Evolutionary conservation across 2,888 invertebrate species (phyloP).

Genomic region (Dendrolimus pini): DNA sequence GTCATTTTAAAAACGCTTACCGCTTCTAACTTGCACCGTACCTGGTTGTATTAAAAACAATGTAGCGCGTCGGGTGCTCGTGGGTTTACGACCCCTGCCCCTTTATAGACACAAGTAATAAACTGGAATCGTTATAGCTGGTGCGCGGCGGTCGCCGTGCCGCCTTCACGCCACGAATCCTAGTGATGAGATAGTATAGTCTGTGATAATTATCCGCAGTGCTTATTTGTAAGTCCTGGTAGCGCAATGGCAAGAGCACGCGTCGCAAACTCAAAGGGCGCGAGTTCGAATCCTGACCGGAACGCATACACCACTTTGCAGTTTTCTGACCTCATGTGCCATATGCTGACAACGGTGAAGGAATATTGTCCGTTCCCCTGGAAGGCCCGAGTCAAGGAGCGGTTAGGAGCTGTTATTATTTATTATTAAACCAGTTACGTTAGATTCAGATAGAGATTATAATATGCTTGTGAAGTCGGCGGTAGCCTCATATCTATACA

Average conservation of each 20-base stretch:
- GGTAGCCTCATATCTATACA: no score
- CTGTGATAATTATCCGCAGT: background rate
- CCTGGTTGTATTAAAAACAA: conserved; percentile 45
- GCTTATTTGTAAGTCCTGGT: no score
- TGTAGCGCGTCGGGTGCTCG: conserved; percentile 33
- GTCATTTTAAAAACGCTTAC: background rate
- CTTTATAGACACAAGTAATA: conserved; percentile 68
- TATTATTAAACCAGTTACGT: no score
- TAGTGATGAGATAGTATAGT: background rate
- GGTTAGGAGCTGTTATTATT: background rate
- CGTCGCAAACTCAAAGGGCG: no score
- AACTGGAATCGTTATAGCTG: conserved; percentile 55
- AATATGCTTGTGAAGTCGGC: no score
- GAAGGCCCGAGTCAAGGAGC: background rate
- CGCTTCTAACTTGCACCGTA: conserved; percentile 14
- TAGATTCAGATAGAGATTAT: no score
- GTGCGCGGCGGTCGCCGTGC: conserved; percentile 12
- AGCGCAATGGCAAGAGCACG: no score
- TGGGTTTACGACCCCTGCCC: conserved; percentile 54
- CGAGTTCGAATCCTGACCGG: no score
- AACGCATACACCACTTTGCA: background rate
- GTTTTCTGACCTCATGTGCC: background rate
- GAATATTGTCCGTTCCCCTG: background rate
- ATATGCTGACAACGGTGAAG: background rate
- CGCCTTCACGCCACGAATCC: background rate